Conservation (phyloP, 2,888 invertebrate species). For the Allophyes oxyacanthae region DNA sequence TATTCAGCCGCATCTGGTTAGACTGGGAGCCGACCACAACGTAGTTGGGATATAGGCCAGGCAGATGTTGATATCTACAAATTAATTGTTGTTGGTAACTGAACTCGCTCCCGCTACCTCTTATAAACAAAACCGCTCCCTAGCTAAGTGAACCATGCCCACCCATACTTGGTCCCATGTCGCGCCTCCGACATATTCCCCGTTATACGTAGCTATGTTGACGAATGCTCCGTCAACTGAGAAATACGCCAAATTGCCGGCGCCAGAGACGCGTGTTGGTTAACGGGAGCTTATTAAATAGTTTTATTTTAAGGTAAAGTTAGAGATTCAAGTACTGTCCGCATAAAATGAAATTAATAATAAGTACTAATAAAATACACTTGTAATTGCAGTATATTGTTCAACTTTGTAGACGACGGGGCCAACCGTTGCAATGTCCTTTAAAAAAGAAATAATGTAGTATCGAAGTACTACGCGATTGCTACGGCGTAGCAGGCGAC, state of each 20-base stretch:
- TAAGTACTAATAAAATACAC: too few species aligned
- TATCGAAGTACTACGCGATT: too few species aligned
- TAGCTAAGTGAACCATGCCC: conserved; percentile 29
- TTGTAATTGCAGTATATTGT: too few species aligned
- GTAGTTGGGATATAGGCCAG: too few species aligned
- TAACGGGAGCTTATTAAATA: background rate
- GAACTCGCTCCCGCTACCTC: background rate
- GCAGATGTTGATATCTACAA: too few species aligned
- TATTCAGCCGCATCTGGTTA: too few species aligned
- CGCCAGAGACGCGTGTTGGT: background rate
- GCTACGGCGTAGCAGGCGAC: too few species aligned
- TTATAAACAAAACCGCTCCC: background rate
- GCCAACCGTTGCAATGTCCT: background rate
- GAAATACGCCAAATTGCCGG: conserved; percentile 19
- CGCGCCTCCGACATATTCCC: conserved; percentile 21
- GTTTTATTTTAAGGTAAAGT: background rate
- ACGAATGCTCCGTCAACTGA: conserved; percentile 1
- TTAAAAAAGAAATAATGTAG: too few species aligned
- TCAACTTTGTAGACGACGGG: too few species aligned
- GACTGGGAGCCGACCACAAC: too few species aligned
- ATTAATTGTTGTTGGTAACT: background rate
- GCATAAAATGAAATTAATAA: too few species aligned
- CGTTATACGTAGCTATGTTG: background rate
- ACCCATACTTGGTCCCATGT: conserved; percentile 32
- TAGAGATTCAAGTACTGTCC: too few species aligned